phyloP scores from a whole-genome alignment of 2,797 vertebrate species.

The Poecilia gillii region DNA sequence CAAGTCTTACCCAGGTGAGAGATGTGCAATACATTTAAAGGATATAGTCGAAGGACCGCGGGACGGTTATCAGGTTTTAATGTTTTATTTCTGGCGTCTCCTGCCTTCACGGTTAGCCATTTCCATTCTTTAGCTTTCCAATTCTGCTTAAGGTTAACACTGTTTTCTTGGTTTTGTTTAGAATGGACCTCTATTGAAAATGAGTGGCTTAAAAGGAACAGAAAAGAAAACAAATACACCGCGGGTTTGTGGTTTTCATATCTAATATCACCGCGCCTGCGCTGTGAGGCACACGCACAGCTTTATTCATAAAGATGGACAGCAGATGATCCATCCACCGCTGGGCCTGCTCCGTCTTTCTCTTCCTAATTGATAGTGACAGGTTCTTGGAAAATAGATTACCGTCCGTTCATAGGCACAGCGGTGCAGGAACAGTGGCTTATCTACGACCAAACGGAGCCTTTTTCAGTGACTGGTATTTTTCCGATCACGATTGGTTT shows the following conservation, averaged over 20 bases:
- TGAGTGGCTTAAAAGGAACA: background rate
- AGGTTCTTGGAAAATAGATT: constrained; percentile 76
- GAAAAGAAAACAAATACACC: background rate
- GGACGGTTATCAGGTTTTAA: background rate
- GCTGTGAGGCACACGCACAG: background rate
- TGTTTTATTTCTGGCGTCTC: background rate
- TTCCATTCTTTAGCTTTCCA: background rate
- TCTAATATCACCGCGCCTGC: background rate
- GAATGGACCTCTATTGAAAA: background rate
- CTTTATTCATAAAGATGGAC: constrained; percentile 25
- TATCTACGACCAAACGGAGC: background rate
- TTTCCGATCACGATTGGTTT: background rate
- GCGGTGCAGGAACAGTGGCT: constrained; percentile 14
- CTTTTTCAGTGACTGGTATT: background rate
- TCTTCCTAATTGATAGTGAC: constrained; percentile 71
- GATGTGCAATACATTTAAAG: background rate
- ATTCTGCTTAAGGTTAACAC: background rate
- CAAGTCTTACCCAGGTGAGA: no score
- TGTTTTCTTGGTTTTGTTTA: background rate
- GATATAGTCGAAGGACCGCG: background rate
- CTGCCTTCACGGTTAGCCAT: background rate
- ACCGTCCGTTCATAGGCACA: constrained; percentile 40
- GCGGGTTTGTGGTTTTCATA: background rate
- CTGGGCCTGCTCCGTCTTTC: constrained; percentile 18
- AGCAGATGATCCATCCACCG: constrained; percentile 8